These are phyloP conservation scores for Petrocephalus schoutedeni DNA, from an alignment of 2,797 vertebrate species.

Conservation along the genomic window DNA sequence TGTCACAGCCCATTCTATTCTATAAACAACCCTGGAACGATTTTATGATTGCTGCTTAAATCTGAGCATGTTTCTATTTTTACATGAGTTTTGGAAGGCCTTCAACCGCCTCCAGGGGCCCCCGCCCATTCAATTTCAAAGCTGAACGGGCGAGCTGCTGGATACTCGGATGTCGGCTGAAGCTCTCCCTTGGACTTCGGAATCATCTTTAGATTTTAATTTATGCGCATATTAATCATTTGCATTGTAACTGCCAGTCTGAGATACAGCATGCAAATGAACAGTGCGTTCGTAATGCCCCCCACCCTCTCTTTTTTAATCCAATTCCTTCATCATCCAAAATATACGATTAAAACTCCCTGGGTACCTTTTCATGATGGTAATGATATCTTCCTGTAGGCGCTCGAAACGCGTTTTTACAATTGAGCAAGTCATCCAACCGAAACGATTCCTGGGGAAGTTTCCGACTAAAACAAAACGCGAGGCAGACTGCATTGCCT, in stretches of 20 bases:
- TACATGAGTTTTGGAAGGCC: constrained; percentile 3
- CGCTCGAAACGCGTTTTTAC: neutral
- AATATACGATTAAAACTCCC: constrained; percentile 15
- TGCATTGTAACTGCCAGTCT: constrained; percentile 72
- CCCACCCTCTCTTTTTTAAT: constrained; percentile 22
- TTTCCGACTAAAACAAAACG: neutral
- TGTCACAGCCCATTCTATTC: neutral
- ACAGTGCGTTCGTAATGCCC: constrained; percentile 40
- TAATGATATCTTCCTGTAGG: neutral
- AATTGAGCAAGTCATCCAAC: neutral
- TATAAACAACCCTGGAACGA: neutral
- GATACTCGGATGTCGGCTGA: constrained; percentile 34
- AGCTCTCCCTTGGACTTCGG: constrained; percentile 53
- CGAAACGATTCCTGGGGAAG: neutral
- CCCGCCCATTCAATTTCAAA: constrained; percentile 36
- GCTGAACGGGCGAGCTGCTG: constrained; percentile 63
- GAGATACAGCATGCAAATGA: constrained; percentile 71
- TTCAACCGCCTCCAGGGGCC: neutral
- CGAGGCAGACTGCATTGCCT: neutral
- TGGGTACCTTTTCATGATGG: neutral
- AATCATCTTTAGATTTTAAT: constrained; percentile 61
- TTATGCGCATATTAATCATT: constrained; percentile 76
- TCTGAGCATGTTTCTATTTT: neutral
- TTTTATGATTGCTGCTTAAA: neutral
- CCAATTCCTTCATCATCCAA: constrained; percentile 14